phyloP scores from a whole-genome alignment of 2,797 vertebrate species.

The Tragopan temminckii region DNA sequence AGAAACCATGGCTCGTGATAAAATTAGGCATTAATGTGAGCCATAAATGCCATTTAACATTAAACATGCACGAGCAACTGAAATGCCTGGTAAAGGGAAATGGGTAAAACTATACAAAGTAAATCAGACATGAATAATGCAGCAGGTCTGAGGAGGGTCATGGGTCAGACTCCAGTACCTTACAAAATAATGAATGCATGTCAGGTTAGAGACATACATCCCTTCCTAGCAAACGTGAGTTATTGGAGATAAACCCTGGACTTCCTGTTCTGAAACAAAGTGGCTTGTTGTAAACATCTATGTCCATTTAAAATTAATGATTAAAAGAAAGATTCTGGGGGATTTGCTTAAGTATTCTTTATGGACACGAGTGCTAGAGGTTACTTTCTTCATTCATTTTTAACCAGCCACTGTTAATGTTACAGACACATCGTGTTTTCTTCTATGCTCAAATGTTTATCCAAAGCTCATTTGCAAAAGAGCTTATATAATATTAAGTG shows the following conservation, averaged over 20 bases:
- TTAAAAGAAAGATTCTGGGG: constrained; percentile 67
- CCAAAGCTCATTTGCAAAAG: constrained; percentile 81
- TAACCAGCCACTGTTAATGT: constrained; percentile 76
- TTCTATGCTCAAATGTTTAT: constrained; percentile 76
- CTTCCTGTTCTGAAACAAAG: constrained; percentile 77
- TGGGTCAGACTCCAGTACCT: constrained; percentile 77
- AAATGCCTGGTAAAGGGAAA: constrained; percentile 75
- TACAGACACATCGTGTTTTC: constrained; percentile 72
- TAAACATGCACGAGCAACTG: constrained; percentile 49
- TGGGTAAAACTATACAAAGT: constrained; percentile 81
- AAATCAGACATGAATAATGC: constrained; percentile 86
- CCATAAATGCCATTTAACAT: constrained; percentile 70
- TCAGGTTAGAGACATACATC: constrained; percentile 74
- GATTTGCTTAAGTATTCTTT: constrained; percentile 77
- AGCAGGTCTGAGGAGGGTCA: constrained; percentile 80
- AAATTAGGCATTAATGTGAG: constrained; percentile 66
- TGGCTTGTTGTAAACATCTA: constrained; percentile 80
- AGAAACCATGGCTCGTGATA: constrained; percentile 42
- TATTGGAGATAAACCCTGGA: constrained; percentile 83
- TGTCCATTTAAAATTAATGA: constrained; percentile 71
- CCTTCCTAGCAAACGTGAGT: constrained; percentile 77
- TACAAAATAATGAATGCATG: constrained; percentile 83
- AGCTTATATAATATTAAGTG: constrained; percentile 78
- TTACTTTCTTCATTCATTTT: constrained; percentile 76
- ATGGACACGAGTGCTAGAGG: constrained; percentile 61